These are phyloP conservation scores for Grallaria varia DNA, from an alignment of 2,113 vertebrate species.

Conservation along the genomic window DNA sequence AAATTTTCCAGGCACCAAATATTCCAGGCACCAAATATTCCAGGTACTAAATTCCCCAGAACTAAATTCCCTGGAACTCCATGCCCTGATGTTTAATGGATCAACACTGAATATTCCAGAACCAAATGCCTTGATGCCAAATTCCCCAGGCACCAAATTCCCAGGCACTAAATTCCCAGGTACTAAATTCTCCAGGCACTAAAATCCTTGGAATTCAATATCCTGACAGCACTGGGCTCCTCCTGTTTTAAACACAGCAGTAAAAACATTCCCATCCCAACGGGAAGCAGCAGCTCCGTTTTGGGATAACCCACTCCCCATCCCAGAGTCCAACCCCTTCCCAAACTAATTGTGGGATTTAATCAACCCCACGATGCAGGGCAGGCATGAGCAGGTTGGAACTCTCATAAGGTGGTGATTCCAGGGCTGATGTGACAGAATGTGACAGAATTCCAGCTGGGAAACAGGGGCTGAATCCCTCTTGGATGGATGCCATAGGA, in stretches of 20 bases:
- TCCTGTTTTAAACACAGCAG: background rate
- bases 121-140: background rate
- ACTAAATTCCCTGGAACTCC: no score
- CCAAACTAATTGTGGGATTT: background rate
- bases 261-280: background rate
- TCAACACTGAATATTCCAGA: no score
- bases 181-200: background rate
- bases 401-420: accelerated
- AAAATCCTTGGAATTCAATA: background rate
- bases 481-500: background rate
- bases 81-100: no score
- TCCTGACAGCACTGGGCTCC: accelerated
- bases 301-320: background rate
- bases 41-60: no score
- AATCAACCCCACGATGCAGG: accelerated
- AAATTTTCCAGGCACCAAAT: background rate
- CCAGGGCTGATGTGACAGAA: accelerated
- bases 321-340: background rate
- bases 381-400: background rate
- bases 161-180: no score
- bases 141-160: background rate
- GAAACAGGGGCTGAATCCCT: background rate
- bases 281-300: accelerated
- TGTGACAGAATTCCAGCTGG: background rate
- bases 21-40: background rate